phyloP scores from a whole-genome alignment of 2,113 vertebrate species.

The Cygnus atratus region DNA sequence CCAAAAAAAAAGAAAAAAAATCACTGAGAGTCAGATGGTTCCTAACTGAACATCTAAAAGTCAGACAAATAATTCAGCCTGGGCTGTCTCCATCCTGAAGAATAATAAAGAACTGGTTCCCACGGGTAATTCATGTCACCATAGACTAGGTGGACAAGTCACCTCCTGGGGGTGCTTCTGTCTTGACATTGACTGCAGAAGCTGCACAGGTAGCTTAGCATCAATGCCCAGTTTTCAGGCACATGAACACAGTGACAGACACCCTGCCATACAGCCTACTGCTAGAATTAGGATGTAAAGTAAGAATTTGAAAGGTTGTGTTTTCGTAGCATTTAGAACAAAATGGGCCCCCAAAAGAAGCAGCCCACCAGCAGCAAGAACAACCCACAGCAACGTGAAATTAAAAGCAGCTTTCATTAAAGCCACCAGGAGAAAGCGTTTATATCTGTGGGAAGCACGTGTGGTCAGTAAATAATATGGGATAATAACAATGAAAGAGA shows the following conservation, averaged over 20 bases:
- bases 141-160: conserved; percentile 9
- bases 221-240: not conserved
- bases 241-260: not conserved
- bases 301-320: not conserved
- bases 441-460: not conserved
- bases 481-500: not conserved
- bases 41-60: conserved; percentile 29
- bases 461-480: not conserved
- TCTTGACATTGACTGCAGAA: conserved; percentile 17
- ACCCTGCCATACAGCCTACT: not conserved
- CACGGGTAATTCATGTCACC: conserved; percentile 20
- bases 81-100: conserved; percentile 1
- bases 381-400: conserved; percentile 9
- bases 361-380: not conserved
- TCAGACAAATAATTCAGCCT: conserved; percentile 49
- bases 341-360: not conserved
- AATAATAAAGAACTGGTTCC: conserved; percentile 39
- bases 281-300: not conserved
- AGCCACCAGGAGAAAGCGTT: not conserved
- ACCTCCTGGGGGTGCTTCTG: conserved; percentile 33
- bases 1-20: not conserved
- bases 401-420: conserved; percentile 29
- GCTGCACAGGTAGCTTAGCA: not conserved
- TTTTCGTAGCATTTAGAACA: not conserved
- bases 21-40: not conserved